These are phyloP conservation scores for Sphaerodactylus townsendi DNA, from an alignment of 2,113 vertebrate species.

Conservation along the genomic window DNA sequence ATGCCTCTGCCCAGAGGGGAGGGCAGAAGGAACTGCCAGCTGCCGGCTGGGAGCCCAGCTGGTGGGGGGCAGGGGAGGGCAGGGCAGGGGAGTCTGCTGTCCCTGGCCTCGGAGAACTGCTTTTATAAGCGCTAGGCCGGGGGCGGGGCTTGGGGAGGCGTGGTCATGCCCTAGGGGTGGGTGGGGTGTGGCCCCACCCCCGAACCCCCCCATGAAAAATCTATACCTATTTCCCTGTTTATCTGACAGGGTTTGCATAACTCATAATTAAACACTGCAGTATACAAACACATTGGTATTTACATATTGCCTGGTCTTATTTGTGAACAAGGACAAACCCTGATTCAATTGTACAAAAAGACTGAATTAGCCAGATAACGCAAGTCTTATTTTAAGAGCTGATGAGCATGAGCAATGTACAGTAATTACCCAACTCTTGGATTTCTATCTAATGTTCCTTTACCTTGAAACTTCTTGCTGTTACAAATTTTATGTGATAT, in stretches of 20 bases:
- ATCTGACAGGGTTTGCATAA: not conserved
- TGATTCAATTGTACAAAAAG: not conserved
- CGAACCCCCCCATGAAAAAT: too few relatives aligned
- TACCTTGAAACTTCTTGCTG: not conserved
- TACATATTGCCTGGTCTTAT: not conserved
- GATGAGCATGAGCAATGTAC: not conserved
- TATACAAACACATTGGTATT: not conserved
- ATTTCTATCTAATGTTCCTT: not conserved
- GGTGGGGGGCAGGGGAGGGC: too few relatives aligned
- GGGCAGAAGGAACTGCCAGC: too few relatives aligned
- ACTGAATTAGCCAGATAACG: not conserved
- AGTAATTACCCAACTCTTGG: not conserved
- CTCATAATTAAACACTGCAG: fast-evolving
- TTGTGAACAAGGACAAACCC: not conserved
- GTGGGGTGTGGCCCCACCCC: too few relatives aligned
- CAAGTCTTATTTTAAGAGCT: not conserved
- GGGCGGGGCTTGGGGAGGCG: too few relatives aligned
- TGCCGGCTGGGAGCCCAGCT: too few relatives aligned
- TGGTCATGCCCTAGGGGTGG: too few relatives aligned
- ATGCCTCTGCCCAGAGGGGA: too few relatives aligned
- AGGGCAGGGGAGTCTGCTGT: too few relatives aligned
- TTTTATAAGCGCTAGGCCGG: too few relatives aligned
- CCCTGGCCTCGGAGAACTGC: too few relatives aligned
- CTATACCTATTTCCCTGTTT: too few relatives aligned
- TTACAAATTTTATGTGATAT: not conserved